Evolutionary conservation across 2,797 vertebrate species (phyloP), one percentile per base, ranked within the genome.

Genomic region (Coccyzus lansbergi): DNA sequence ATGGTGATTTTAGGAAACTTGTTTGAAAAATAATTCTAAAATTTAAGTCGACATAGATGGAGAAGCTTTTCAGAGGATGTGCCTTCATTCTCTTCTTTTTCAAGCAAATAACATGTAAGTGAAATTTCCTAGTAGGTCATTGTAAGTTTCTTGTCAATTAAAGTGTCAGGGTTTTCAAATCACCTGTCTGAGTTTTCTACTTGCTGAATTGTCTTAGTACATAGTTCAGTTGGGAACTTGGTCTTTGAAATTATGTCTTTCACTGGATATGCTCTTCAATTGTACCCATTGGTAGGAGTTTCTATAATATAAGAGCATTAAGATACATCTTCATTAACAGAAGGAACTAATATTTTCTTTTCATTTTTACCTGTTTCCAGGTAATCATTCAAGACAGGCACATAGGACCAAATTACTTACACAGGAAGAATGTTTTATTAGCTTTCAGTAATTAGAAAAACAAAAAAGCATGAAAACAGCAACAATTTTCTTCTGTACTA

Each of bases 401-500:
- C 19, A 10, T 63, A 29, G 64, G 17, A 62, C 5, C 33, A 64
- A 78, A 69, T 75, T n/a, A 6, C 20, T 72, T 79, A 69, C 15
- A 70, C 51, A 81, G 9, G 18, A 82, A 72, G 3, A 26, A 5
- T 33, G 8, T 44, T 62, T 12, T 63, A 42, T 62, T 78, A 90
- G 46, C 4, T 22, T 7, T 69, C 14, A 65, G 17, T 48, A 86
- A 82, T 69, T 87, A 48, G 28, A 69, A 72, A 72, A 55, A 7
- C 4, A 52, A 52, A 74, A 10, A 42, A 38, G 2, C 42, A 67
- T 53, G 31, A 64, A 71, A 92, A 79, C 22, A 44, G n/a, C 31
- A 85, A 64, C 11, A 90, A 22, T 83, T 87, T 22, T 93, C 34
- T 88, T 95, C 80, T 24, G 55, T 90, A 92, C 28, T 87, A 83